Evolutionary conservation across 2,888 invertebrate species (phyloP).

Genomic region (Plemyria rubiginata): DNA sequence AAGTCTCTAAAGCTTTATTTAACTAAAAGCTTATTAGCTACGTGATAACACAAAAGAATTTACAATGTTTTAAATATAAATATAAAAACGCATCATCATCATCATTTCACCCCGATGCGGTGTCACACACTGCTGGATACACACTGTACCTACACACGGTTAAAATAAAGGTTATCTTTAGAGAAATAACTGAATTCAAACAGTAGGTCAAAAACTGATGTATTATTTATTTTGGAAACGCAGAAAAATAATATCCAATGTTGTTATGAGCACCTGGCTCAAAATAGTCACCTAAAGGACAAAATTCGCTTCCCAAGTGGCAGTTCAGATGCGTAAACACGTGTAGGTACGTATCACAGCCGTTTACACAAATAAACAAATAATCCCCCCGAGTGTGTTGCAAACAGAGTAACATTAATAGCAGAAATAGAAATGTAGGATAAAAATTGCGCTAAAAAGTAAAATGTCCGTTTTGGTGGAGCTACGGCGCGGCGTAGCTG

Average conservation of each 20-base stretch:
- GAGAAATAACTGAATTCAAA: neutral
- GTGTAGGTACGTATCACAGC: conserved; percentile 20
- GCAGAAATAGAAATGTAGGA: conserved; percentile 21
- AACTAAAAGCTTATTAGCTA: too few species aligned
- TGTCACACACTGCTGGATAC: too few species aligned
- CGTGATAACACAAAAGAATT: too few species aligned
- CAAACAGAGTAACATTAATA: conserved; percentile 31
- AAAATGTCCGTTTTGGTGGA: conserved; percentile 1
- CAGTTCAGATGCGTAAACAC: conserved; percentile 34
- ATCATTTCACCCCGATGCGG: too few species aligned
- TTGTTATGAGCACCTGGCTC: conserved; percentile 20
- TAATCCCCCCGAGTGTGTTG: conserved; percentile 32
- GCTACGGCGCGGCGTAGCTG: conserved; percentile 13
- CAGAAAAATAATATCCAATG: neutral
- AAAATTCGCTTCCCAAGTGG: conserved; percentile 31
- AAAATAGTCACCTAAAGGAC: conserved; percentile 23
- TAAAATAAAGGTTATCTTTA: too few species aligned
- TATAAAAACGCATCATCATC: too few species aligned
- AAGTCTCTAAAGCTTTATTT: too few species aligned
- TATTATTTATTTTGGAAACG: neutral
- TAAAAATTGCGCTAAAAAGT: conserved; percentile 13
- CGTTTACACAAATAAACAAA: conserved; percentile 33
- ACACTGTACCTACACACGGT: too few species aligned
- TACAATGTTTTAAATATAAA: too few species aligned
- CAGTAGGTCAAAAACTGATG: neutral